Conservation (phyloP, 1,140 invertebrate genomes). For the Apolygus lucorum region DNA sequence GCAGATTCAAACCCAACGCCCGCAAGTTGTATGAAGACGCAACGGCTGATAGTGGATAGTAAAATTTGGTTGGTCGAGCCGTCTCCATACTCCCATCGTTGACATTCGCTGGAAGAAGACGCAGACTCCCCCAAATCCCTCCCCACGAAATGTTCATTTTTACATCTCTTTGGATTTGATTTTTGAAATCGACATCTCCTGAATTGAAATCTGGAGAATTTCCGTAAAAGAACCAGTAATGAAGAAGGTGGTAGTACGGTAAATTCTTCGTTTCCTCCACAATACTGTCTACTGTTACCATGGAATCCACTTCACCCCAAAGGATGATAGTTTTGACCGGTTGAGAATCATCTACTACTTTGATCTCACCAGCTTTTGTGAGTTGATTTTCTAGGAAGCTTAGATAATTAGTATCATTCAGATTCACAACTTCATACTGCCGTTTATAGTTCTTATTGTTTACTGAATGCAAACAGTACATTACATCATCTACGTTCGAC, state of each 20-base stretch:
- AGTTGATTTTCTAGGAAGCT: background rate
- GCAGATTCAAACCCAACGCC: background rate
- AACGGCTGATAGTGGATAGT: background rate
- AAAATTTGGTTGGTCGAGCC: background rate
- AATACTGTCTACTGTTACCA: background rate
- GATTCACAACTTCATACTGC: background rate
- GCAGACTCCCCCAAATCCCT: background rate
- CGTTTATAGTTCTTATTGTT: background rate
- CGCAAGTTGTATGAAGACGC: background rate
- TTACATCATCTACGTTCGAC: background rate
- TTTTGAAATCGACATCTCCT: background rate
- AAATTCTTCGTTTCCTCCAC: background rate
- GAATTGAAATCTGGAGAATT: background rate
- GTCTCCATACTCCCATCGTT: background rate
- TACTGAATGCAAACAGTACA: background rate
- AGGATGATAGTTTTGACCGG: background rate
- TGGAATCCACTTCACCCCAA: background rate
- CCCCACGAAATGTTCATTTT: background rate
- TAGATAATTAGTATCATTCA: background rate
- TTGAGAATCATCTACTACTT: background rate
- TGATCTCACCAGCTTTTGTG: background rate
- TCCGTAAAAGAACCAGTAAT: background rate
- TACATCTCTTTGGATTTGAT: background rate
- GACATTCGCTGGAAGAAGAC: background rate
- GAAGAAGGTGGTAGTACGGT: background rate